Base-by-base conservation (phyloP, 2,797 vertebrate species). In the Acanthopagrus latus region DNA sequence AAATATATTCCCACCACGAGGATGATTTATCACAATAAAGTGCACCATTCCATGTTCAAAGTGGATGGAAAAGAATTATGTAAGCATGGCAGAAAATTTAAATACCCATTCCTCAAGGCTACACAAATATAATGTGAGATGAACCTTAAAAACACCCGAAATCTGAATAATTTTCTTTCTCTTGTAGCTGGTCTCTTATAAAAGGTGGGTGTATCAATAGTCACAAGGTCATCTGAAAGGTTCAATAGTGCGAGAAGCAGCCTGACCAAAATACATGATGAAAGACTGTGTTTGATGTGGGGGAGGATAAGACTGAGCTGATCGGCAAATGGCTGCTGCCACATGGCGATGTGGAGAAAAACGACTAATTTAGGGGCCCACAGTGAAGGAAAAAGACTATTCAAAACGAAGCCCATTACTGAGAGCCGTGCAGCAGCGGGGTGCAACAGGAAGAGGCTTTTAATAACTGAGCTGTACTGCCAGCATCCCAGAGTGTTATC, bases 261-360 rank as follows among this genome's bases (percentile, higher is more conserved):
- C n/a, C 20, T 44, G 54, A 46, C 57, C 18, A 55, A 60, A 65
- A 70, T 10, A 57, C 2, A 48, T 6, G 33, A 72, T 44, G 27
- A 70, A 54, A 63, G 48, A 27, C 38, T 2, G 50, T 62, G 20
- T 70, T 52, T 63, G 54, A 82, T 71, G 64, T 3, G 7, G 52
- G 50, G 60, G 47, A 41, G 59, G 59, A 76, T 71, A 41, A 62
- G 75, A 44, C 51, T 43, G 51, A 59, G 29, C 33, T 66, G 21
- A 71, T 75, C 33, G 65, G 65, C 57, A 76, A 83, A 86, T 56
- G 27, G 67, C n/a, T 70, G 77, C 43, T 21, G 68, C 56, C 51
- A 41, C 12, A 12, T 67, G 8, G 9, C 5, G 58, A 50, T 82
- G 43, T 78, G 52, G 41, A 68, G 73, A 56, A 67, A 75, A 80